Evolutionary conservation across 2,797 vertebrate species (phyloP).

Genomic region (Myotis findleyi): DNA sequence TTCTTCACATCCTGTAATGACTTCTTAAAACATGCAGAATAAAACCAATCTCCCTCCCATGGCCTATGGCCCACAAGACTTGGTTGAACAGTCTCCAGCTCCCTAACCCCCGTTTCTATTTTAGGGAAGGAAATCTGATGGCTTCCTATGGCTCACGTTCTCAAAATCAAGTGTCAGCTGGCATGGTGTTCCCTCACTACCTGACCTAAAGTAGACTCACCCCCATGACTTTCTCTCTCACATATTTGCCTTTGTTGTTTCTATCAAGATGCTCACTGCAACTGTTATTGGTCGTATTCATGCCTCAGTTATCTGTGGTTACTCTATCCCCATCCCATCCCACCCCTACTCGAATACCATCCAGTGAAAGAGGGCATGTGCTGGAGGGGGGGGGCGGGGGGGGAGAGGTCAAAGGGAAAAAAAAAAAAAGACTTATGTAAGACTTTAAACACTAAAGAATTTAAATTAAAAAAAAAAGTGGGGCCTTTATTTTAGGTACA

Average conservation of each 20-base stretch:
- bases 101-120: background rate
- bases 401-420: no score
- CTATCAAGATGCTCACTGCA: background rate
- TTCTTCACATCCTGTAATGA: background rate
- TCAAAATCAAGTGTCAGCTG: background rate
- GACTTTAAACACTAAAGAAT: no score
- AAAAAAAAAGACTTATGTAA: no score
- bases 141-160: background rate
- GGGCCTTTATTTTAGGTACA: background rate
- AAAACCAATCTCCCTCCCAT: background rate
- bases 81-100: background rate
- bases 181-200: background rate
- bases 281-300: background rate
- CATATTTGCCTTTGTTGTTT: background rate
- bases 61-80: background rate
- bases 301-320: background rate
- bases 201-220: background rate
- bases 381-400: accelerated
- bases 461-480: background rate
- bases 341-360: background rate
- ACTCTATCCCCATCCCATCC: background rate
- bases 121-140: background rate
- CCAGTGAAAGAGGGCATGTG: background rate
- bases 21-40: background rate
- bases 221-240: background rate